phyloP scores from a whole-genome alignment of 2,888 invertebrate genomes.

The Sialis fuliginosa region DNA sequence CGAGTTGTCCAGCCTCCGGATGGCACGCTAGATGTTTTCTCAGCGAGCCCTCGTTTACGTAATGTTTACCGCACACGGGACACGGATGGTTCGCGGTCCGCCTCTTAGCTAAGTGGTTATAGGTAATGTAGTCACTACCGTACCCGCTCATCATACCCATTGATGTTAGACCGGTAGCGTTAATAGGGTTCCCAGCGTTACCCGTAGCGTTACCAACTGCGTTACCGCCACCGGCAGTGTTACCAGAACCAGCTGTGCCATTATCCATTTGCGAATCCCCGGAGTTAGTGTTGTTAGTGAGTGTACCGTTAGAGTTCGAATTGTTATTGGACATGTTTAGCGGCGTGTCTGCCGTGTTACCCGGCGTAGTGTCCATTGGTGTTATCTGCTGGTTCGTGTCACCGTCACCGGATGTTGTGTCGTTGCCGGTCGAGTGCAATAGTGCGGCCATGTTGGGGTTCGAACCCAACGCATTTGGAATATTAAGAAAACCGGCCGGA shows the following conservation, averaged over 20 bases:
- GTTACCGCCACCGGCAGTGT: constrained; percentile 8
- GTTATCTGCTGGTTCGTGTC: not conserved
- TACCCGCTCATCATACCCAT: constrained; percentile 5
- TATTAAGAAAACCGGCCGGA: constrained; percentile 2
- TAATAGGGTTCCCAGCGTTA: not conserved
- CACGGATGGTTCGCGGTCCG: constrained; percentile 89
- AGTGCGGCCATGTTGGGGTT: not conserved
- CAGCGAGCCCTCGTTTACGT: constrained; percentile 84
- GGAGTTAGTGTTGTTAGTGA: constrained; percentile 1
- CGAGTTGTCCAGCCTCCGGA: constrained; percentile 75
- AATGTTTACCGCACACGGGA: constrained; percentile 89
- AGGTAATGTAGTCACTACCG: constrained; percentile 23
- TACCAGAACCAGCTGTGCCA: constrained; percentile 5
- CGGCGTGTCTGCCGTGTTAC: constrained; percentile 1
- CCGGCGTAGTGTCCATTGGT: constrained; percentile 5
- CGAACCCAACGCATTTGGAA: constrained; percentile 4
- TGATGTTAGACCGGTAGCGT: constrained; percentile 1
- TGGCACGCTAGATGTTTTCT: constrained; percentile 87
- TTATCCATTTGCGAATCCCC: not conserved
- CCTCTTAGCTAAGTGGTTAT: constrained; percentile 70
- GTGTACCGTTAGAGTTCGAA: not conserved
- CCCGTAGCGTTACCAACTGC: constrained; percentile 11
- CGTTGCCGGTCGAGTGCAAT: not conserved
- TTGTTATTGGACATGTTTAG: constrained; percentile 4
- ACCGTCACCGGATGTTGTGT: not conserved